phyloP scores from a whole-genome alignment of 2,113 vertebrate genomes.

The Apus apus region DNA sequence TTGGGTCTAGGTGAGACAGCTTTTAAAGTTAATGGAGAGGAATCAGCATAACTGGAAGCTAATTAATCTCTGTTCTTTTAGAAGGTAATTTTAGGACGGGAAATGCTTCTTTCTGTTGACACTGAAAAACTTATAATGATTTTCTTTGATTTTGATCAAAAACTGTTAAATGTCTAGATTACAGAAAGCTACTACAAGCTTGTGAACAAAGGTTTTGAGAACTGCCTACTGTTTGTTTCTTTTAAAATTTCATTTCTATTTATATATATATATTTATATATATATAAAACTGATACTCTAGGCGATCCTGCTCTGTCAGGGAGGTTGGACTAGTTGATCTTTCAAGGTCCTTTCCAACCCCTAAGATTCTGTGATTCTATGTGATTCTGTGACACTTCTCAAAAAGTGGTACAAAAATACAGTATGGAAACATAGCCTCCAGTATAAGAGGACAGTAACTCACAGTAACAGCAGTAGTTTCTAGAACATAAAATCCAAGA shows the following conservation, averaged over 20 bases:
- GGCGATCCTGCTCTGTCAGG: too few relatives aligned
- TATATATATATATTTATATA: too few relatives aligned
- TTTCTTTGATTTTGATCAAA: neutral
- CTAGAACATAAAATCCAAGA: too few relatives aligned
- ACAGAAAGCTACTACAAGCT: neutral
- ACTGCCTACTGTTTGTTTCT: neutral
- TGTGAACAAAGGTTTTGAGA: neutral
- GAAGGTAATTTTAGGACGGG: neutral
- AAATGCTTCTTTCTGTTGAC: neutral
- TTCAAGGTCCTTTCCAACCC: too few relatives aligned
- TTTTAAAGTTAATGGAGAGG: neutral
- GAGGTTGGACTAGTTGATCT: too few relatives aligned
- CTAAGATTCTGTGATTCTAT: too few relatives aligned
- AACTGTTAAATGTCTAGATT: neutral
- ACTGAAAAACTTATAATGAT: neutral
- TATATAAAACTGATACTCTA: too few relatives aligned
- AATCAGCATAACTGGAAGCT: neutral
- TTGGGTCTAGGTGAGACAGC: neutral
- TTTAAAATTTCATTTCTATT: neutral
- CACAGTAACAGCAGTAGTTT: too few relatives aligned
- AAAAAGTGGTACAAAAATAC: too few relatives aligned
- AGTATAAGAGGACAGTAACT: too few relatives aligned
- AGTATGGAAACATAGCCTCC: too few relatives aligned
- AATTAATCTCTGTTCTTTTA: neutral
- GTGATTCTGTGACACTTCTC: too few relatives aligned